These are phyloP conservation scores for Tenebrosternarchus preto DNA, from an alignment of 2,113 vertebrate genomes.

Conservation along the genomic window DNA sequence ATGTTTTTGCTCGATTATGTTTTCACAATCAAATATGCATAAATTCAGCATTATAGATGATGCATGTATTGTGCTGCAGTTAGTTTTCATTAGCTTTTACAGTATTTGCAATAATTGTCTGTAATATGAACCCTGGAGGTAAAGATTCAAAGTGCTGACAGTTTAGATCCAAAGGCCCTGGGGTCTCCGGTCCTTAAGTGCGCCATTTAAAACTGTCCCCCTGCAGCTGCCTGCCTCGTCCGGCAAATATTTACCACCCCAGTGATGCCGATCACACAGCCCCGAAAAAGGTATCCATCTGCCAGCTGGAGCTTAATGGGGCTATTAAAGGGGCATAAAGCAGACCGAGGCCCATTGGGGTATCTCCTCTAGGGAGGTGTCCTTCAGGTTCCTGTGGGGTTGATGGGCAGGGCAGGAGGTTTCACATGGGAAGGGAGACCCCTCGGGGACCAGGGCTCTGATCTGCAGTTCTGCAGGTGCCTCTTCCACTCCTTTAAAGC, in stretches of 20 bases:
- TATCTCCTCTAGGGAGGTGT: background rate
- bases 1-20: no score
- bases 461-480: slow-evolving; percentile 17
- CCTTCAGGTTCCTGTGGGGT: background rate
- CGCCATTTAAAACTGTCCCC: background rate
- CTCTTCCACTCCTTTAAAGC: slow-evolving; percentile 20
- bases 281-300: slow-evolving; percentile 52
- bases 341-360: slow-evolving; percentile 14
- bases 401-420: background rate
- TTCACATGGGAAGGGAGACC: slow-evolving; percentile 15
- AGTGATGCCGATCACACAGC: slow-evolving; percentile 24
- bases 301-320: slow-evolving; percentile 52
- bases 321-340: slow-evolving; percentile 53
- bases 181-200: background rate
- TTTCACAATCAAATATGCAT: no score
- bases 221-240: slow-evolving; percentile 37
- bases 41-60: no score
- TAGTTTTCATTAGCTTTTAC: background rate
- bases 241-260: slow-evolving; percentile 51
- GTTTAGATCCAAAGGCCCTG: background rate
- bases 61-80: background rate
- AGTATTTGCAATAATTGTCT: background rate
- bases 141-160: background rate
- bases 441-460: slow-evolving; percentile 7
- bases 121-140: background rate